Percentiles rank a stretch among this genome's conserved stretches.
Conservation (phyloP, 1,140 invertebrate species). For the Pectinophora gossypiella region DNA sequence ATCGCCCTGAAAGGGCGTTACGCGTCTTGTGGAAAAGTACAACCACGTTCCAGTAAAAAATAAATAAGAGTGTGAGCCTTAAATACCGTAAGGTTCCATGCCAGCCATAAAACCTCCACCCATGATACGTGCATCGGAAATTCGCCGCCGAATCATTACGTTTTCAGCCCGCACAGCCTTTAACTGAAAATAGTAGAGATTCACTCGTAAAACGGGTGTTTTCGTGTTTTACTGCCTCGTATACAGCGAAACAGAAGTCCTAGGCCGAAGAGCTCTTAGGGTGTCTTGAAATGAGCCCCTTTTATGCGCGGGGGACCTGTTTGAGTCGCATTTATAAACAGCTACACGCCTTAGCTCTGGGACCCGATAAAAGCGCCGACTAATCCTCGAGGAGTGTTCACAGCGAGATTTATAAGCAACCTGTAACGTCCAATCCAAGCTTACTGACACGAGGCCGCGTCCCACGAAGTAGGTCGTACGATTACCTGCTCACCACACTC, state of each 20-base stretch:
- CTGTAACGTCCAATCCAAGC: too few relatives aligned
- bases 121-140: conserved; percentile 13
- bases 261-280: background rate
- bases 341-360: background rate
- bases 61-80: background rate
- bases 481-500: conserved; percentile 36
- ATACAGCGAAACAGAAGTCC: conserved; percentile 7
- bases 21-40: background rate
- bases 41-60: background rate
- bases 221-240: conserved; percentile 26
- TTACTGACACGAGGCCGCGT: too few relatives aligned
- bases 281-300: background rate
- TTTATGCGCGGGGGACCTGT: background rate
- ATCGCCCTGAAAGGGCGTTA: too few relatives aligned
- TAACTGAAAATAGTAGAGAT: conserved; percentile 23
- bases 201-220: conserved; percentile 28
- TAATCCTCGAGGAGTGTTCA: background rate
- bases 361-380: background rate
- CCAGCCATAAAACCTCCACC: conserved; percentile 19
- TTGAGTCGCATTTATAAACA: background rate
- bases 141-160: conserved; percentile 27
- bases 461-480: too few relatives aligned
- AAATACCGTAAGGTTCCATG: background rate
- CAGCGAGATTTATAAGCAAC: too few relatives aligned
- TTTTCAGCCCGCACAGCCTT: conserved; percentile 11